Evolutionary conservation across 2,113 vertebrate species (phyloP).

Genomic region (Phoxinus phoxinus): DNA sequence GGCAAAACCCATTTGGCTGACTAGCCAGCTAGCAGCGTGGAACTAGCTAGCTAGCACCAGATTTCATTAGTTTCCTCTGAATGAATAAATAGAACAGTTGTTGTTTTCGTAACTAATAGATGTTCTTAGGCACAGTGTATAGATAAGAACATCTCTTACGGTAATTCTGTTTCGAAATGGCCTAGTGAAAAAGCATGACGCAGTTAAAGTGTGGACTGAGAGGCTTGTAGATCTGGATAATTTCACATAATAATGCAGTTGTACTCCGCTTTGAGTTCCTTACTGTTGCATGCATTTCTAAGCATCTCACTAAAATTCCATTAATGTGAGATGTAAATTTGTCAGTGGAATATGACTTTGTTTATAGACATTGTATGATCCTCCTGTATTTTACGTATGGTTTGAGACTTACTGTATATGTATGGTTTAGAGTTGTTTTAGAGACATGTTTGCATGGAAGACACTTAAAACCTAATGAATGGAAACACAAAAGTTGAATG

Average conservation of each 20-base stretch:
- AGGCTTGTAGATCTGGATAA: slow-evolving; percentile 32
- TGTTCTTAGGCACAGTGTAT: neutral
- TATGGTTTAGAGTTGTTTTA: neutral
- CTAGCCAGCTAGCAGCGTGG: neutral
- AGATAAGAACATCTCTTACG: neutral
- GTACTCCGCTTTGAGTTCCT: neutral
- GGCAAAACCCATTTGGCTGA: neutral
- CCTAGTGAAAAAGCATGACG: slow-evolving; percentile 16
- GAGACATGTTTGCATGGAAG: neutral
- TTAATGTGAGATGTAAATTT: neutral
- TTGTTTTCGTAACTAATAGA: neutral
- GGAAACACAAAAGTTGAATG: neutral
- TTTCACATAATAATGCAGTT: slow-evolving; percentile 5
- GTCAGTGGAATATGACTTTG: neutral
- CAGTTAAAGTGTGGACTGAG: slow-evolving; percentile 35
- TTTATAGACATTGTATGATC: neutral
- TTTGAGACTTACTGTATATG: neutral
- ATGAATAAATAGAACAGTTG: neutral
- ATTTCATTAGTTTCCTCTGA: neutral
- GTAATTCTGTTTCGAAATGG: slow-evolving; percentile 7
- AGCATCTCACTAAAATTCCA: neutral
- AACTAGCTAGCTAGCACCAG: neutral
- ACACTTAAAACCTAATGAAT: neutral
- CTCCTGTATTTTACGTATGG: neutral
- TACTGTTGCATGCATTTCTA: slow-evolving; percentile 6